Conservation (phyloP, 2,113 vertebrate genomes). For the Nothoprocta perdicaria region DNA sequence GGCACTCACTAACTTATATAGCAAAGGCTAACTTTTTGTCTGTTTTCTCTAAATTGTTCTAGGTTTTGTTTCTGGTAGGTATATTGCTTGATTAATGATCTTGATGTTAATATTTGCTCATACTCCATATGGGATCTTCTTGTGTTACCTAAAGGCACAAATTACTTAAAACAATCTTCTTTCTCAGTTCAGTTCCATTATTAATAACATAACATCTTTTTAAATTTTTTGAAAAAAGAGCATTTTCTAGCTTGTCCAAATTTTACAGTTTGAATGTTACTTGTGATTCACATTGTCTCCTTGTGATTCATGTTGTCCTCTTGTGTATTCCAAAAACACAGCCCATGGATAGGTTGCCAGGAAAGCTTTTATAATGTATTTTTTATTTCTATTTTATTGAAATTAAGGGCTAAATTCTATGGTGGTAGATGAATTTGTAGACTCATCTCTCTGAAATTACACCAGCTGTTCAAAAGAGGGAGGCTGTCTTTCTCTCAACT, state of each 20-base stretch:
- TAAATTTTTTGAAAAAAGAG: not conserved
- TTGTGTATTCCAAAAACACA: slow-evolving; percentile 6
- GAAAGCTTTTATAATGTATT: not conserved
- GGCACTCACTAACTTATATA: not conserved
- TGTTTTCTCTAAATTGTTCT: slow-evolving; percentile 27
- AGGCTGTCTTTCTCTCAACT: not conserved
- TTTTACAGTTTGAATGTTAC: not conserved
- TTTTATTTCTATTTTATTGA: slow-evolving; percentile 32
- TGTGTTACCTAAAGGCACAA: slow-evolving; percentile 31
- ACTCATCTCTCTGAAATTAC: slow-evolving; percentile 8
- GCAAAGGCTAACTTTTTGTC: not conserved
- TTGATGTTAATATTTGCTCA: slow-evolving; percentile 54
- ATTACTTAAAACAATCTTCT: not conserved
- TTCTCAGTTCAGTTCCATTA: not conserved
- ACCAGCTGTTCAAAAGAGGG: not conserved
- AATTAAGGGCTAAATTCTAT: slow-evolving; percentile 24
- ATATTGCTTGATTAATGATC: slow-evolving; percentile 53
- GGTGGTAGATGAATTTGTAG: slow-evolving; percentile 3
- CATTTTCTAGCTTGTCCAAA: not conserved
- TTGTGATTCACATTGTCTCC: slow-evolving; percentile 9
- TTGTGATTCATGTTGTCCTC: slow-evolving; percentile 11
- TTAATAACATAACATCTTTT: not conserved
- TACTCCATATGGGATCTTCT: slow-evolving; percentile 38
- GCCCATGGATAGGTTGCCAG: not conserved
- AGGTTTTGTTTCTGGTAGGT: slow-evolving; percentile 43